Evolutionary conservation across 2,113 vertebrate species (phyloP), one percentile per base, ranked within the genome.

Genomic region (Physeter macrocephalus): DNA sequence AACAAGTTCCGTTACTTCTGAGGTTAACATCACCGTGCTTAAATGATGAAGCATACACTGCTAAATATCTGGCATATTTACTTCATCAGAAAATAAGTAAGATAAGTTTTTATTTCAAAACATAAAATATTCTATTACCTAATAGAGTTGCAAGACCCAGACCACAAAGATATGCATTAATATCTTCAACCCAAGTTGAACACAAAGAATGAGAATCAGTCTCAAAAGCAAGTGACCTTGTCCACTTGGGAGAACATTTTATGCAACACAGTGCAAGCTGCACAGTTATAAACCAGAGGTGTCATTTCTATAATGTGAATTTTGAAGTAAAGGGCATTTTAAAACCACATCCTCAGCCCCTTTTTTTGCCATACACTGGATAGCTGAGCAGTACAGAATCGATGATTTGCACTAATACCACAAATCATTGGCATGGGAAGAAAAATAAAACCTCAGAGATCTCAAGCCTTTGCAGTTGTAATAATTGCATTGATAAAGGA

Each of bases 251-350:
- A 98, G 11, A 96, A 82, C 6, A 82, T 54, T 96, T 91, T 46
- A 64, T 39, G 93, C 15, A 77, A 96, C 5, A 92, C 8, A 72
- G 29, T 39, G 66, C n/a, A 97, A 66, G 25, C 1, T 92, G 71
- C 52, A 91, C 13, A 84, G 72, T 71, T 92, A 9, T 92, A 95
- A 96, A 88, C 4, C 34, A 96, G 92, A 98, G 1, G 18, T 78
- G 62, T 95, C 31, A 95, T 91, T 98, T 97, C 75, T 90, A 83
- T 49, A 95, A 39, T 72, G 31, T 39, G 80, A 96, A 67, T 90
- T 97, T 97, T 98, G 69, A 94, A 96, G 71, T 29, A 69, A 98
- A 98, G 64, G 49, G 23, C 43, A 87, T 7, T 96, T 96, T 88
- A 67, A 97, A 96, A 74, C 57, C 0, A 3, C 0, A 81, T 8